Conservation (phyloP, 2,113 vertebrate species). For the Isurus oxyrinchus region DNA sequence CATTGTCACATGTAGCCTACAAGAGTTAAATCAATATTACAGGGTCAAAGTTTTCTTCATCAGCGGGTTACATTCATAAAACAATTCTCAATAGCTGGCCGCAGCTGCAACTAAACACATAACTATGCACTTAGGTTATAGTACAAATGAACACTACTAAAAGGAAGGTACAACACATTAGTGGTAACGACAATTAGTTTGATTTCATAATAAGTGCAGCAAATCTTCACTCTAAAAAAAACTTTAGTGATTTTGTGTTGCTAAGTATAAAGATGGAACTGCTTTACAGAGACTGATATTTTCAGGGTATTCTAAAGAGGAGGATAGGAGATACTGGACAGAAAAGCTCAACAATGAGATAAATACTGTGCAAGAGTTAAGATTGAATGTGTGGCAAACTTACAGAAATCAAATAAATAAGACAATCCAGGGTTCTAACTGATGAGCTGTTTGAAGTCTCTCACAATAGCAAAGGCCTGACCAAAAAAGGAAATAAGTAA, state of each 20-base stretch:
- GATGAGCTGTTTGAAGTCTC: not conserved
- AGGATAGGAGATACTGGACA: not conserved
- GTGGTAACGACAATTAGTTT: not conserved
- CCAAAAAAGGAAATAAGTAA: not conserved
- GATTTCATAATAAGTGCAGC: not conserved
- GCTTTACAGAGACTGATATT: not conserved
- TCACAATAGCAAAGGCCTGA: not conserved
- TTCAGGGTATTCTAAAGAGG: not conserved
- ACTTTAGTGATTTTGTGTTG: not conserved
- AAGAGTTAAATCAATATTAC: slow-evolving; percentile 41
- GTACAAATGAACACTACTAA: not conserved
- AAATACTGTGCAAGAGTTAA: not conserved
- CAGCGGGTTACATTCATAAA: not conserved
- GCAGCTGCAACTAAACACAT: not conserved
- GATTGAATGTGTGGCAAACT: not conserved
- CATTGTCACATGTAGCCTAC: slow-evolving; percentile 89
- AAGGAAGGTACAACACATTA: not conserved
- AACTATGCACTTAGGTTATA: not conserved
- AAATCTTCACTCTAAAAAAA: not conserved
- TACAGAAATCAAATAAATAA: not conserved
- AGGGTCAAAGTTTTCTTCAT: not conserved
- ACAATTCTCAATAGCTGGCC: not conserved
- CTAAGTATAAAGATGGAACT: not conserved
- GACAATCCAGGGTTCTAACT: not conserved
- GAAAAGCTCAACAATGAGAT: not conserved